phyloP scores from a whole-genome alignment of 2,888 invertebrate species.

The Dinocampus coccinellae region DNA sequence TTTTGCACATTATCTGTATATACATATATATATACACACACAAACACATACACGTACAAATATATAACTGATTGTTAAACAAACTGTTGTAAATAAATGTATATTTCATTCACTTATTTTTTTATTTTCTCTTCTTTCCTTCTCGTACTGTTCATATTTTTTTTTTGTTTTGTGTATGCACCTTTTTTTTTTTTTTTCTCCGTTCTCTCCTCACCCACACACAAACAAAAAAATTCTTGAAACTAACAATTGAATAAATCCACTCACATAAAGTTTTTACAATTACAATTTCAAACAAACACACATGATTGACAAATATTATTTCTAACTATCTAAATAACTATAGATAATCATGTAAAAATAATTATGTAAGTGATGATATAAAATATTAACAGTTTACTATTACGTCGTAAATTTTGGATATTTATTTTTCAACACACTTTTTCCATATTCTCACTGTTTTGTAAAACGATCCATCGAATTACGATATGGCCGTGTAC shows the following conservation, averaged over 20 bases:
- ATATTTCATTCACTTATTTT: not conserved
- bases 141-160: not conserved
- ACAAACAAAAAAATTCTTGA: no score
- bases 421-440: not conserved
- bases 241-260: no score
- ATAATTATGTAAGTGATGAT: no score
- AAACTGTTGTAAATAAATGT: not conserved
- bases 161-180: no score
- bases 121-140: not conserved
- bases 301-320: no score
- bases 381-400: not conserved
- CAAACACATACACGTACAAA: not conserved
- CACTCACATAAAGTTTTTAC: no score
- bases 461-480: not conserved
- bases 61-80: conserved; percentile 4
- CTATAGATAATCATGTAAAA: no score
- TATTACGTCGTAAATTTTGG: not conserved
- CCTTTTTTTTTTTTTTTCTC: not conserved
- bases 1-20: not conserved
- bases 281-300: no score
- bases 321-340: no score
- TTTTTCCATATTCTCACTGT: not conserved
- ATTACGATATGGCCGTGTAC: not conserved
- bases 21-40: no score
- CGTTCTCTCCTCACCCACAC: no score